Evolutionary conservation across 1,140 invertebrate species (phyloP).

Genomic region (Drosophila sucinea): DNA sequence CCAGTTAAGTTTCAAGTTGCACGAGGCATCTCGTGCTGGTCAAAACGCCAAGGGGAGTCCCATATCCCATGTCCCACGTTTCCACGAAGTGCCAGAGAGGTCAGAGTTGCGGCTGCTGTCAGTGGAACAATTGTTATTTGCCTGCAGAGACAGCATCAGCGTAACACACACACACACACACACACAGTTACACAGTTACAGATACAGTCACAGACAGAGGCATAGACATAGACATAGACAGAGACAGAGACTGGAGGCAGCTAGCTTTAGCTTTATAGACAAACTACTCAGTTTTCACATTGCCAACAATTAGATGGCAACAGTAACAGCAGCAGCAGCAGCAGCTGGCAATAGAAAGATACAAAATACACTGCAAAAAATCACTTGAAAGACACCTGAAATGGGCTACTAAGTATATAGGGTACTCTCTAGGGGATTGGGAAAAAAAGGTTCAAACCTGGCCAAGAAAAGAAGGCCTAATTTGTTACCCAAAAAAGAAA

Average conservation of each 20-base stretch:
- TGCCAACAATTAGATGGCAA: slow-evolving; percentile 76
- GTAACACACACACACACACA: neutral
- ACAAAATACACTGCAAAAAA: slow-evolving; percentile 7
- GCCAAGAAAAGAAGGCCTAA: too few species aligned
- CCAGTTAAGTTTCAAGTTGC: slow-evolving; percentile 71
- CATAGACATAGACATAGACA: too few species aligned
- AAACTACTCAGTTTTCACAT: slow-evolving; percentile 74
- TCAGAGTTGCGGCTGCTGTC: slow-evolving; percentile 43
- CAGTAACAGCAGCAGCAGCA: slow-evolving; percentile 65
- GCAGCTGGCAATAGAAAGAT: slow-evolving; percentile 40
- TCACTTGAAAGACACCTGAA: neutral
- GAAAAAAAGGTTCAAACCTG: too few species aligned
- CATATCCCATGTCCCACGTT: slow-evolving; percentile 9
- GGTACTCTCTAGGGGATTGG: too few species aligned
- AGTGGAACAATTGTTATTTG: slow-evolving; percentile 80
- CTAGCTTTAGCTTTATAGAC: slow-evolving; percentile 49
- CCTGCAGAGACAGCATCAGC: slow-evolving; percentile 31
- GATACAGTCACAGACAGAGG: slow-evolving; percentile 4
- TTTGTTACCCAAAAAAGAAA: too few species aligned
- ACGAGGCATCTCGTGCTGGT: slow-evolving; percentile 75
- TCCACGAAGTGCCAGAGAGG: slow-evolving; percentile 27
- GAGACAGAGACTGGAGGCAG: neutral
- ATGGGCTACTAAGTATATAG: too few species aligned
- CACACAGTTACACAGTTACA: neutral
- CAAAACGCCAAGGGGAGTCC: slow-evolving; percentile 69